These are phyloP conservation scores for Acinonyx jubatus DNA, from an alignment of 2,113 vertebrate genomes.

Conservation along the genomic window DNA sequence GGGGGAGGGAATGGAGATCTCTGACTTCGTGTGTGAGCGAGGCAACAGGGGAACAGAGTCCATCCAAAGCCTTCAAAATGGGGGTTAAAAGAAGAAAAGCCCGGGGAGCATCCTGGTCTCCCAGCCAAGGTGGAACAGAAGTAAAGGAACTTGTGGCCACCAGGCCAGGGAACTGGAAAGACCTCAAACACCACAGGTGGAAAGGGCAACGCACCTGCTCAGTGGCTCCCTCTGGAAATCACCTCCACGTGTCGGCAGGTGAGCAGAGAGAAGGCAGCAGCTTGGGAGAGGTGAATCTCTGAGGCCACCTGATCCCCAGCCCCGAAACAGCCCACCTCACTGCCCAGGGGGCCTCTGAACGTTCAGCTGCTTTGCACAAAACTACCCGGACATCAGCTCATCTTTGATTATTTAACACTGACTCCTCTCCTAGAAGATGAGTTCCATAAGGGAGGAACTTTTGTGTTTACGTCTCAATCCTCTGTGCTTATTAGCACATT, in stretches of 20 bases:
- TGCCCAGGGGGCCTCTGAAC: not conserved
- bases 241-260: not conserved
- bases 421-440: not conserved
- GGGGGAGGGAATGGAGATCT: not conserved
- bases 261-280: not conserved
- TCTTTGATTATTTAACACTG: not conserved
- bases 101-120: not conserved
- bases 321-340: not conserved
- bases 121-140: not conserved
- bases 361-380: not conserved
- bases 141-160: too few relatives aligned
- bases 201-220: rapidly evolving
- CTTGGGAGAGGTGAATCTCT: not conserved
- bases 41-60: not conserved
- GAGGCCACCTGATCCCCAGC: too few relatives aligned
- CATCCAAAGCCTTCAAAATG: not conserved
- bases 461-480: not conserved
- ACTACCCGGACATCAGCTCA: not conserved
- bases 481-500: not conserved
- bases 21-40: not conserved
- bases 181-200: not conserved
- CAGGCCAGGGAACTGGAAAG: not conserved
- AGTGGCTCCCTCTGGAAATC: not conserved
- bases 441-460: not conserved
- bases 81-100: not conserved